phyloP scores from a whole-genome alignment of 2,113 vertebrate species.

The Mesembrinibis cayennensis region DNA sequence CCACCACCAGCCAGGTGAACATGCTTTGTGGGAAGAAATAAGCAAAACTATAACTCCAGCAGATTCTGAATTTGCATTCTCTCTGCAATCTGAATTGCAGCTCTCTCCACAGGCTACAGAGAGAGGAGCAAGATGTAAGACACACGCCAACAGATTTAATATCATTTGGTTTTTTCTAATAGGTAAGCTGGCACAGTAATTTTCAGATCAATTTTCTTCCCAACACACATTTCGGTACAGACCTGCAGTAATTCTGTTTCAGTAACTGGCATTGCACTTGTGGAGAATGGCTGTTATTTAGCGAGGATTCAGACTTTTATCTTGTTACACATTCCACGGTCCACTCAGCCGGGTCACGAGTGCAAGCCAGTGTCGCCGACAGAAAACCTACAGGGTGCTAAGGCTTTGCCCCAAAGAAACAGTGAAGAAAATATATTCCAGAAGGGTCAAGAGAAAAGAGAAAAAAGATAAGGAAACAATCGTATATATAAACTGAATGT shows the following conservation, averaged over 20 bases:
- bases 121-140: neutral
- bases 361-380: neutral
- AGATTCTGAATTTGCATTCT: neutral
- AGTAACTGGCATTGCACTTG: neutral
- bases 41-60: neutral
- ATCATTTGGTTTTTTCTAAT: neutral
- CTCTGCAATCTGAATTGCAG: neutral
- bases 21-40: neutral
- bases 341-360: neutral
- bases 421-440: conserved; percentile 31
- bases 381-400: conserved; percentile 19
- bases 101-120: neutral
- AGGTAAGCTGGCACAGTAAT: neutral
- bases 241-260: neutral
- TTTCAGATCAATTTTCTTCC: neutral
- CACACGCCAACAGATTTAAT: neutral
- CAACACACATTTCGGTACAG: neutral
- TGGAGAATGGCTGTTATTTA: neutral
- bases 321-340: neutral
- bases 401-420: conserved; percentile 40
- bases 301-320: neutral
- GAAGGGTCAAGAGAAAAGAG: conserved; percentile 24
- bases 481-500: conserved; percentile 11
- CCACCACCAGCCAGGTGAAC: neutral
- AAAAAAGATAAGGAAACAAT: neutral